These are phyloP conservation scores for Eucriotettix oculatus DNA, from an alignment of 2,888 invertebrate genomes.

Conservation along the genomic window DNA sequence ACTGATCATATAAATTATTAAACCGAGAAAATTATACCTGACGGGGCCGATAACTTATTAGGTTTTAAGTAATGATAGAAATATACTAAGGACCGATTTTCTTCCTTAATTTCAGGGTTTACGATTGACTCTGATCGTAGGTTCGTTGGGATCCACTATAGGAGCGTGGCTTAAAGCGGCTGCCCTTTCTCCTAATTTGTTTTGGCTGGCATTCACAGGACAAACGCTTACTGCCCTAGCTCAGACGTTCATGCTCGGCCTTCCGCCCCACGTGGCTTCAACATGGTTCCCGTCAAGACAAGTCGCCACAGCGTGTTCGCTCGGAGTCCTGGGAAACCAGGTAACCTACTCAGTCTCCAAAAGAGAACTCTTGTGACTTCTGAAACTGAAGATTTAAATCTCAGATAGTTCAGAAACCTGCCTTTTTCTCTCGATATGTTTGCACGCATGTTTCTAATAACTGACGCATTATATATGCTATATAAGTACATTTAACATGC, in stretches of 20 bases:
- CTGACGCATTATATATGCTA: too few relatives aligned
- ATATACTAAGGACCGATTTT: too few relatives aligned
- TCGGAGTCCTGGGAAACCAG: slow-evolving; percentile 57
- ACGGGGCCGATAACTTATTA: too few relatives aligned
- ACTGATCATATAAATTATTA: too few relatives aligned
- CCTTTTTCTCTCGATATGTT: too few relatives aligned
- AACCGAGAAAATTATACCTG: too few relatives aligned
- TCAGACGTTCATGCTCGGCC: slow-evolving; percentile 44
- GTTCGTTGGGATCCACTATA: slow-evolving; percentile 67
- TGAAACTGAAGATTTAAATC: too few relatives aligned
- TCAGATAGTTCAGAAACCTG: too few relatives aligned
- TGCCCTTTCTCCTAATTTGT: slow-evolving; percentile 68
- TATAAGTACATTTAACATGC: too few relatives aligned
- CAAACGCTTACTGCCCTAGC: slow-evolving; percentile 76
- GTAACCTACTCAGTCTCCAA: neutral
- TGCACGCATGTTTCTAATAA: too few relatives aligned
- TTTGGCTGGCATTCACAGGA: slow-evolving; percentile 75
- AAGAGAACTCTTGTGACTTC: too few relatives aligned
- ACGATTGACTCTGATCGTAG: slow-evolving; percentile 62
- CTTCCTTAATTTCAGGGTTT: slow-evolving; percentile 46
- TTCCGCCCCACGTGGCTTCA: slow-evolving; percentile 50
- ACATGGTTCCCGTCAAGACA: slow-evolving; percentile 49
- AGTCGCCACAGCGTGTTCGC: slow-evolving; percentile 49
- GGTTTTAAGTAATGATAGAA: too few relatives aligned
- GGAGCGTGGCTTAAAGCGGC: slow-evolving; percentile 89